Conservation (phyloP, 2,113 vertebrate genomes). For the Axis porcinus region DNA sequence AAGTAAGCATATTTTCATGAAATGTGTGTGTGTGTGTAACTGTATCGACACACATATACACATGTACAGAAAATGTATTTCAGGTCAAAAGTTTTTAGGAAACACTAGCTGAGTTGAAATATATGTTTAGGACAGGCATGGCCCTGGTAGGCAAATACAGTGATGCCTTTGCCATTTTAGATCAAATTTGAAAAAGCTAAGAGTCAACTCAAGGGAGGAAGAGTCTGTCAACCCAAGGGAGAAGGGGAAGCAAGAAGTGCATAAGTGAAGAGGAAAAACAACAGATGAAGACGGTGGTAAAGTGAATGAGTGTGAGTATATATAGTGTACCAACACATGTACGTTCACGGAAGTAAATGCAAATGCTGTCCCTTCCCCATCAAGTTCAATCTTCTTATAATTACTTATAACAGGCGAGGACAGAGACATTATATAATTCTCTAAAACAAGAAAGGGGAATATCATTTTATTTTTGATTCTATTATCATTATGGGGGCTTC, state of each 20-base stretch:
- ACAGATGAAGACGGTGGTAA: not conserved
- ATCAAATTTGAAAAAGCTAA: not conserved
- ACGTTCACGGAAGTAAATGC: not conserved
- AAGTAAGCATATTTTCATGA: not conserved
- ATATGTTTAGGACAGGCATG: not conserved
- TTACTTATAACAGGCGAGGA: not conserved
- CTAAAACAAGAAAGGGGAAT: not conserved
- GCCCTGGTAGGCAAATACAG: not conserved
- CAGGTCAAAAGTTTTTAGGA: not conserved
- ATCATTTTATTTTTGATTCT: not conserved
- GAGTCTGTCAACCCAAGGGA: not conserved
- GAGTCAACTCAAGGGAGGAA: not conserved
- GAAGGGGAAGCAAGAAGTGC: not conserved
- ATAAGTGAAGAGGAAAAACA: not conserved
- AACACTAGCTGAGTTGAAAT: not conserved
- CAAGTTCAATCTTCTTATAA: not conserved
- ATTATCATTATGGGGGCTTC: not conserved
- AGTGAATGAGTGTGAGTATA: not conserved
- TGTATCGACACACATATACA: not conserved
- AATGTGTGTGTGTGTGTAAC: not conserved
- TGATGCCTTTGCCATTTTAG: not conserved
- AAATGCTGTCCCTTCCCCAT: not conserved
- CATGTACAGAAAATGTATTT: not conserved
- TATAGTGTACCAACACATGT: rapidly evolving
- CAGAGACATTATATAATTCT: not conserved